These are phyloP conservation scores for Trochalopteron elliotii DNA, from an alignment of 2,113 vertebrate species.

Conservation along the genomic window DNA sequence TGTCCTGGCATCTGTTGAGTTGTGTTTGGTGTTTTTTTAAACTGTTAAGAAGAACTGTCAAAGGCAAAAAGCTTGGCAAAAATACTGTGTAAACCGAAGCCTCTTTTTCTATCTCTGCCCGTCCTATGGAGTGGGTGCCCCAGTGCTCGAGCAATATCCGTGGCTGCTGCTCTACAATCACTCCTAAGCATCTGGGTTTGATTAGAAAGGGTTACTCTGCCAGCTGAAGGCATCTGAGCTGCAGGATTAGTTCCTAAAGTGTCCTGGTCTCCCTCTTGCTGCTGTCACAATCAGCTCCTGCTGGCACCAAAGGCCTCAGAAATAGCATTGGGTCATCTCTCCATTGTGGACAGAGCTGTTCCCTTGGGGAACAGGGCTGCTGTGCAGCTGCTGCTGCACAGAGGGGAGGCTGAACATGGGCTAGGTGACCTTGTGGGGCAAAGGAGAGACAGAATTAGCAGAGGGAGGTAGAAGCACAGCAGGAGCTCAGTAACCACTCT, in stretches of 20 bases:
- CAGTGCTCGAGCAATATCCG: background rate
- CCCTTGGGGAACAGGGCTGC: background rate
- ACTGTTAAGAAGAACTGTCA: background rate
- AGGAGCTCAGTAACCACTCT: background rate
- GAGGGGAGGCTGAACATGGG: background rate
- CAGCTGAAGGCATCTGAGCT: background rate
- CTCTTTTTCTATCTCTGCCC: slow-evolving; percentile 35
- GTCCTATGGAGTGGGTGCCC: background rate
- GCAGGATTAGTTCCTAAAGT: background rate
- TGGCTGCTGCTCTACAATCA: slow-evolving; percentile 33
- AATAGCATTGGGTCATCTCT: background rate
- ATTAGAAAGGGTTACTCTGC: background rate
- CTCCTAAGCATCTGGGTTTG: background rate
- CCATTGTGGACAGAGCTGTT: background rate
- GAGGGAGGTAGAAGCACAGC: background rate
- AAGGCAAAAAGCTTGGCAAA: slow-evolving; percentile 26
- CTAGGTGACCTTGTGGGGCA: background rate
- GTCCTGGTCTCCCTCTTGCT: background rate
- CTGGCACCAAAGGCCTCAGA: background rate
- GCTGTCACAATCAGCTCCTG: background rate
- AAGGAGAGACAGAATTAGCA: background rate
- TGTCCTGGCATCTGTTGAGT: background rate
- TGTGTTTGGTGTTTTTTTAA: background rate
- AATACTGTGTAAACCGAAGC: background rate
- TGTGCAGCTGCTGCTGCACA: background rate